These are phyloP conservation scores for Nymphicus hollandicus DNA, from an alignment of 2,113 vertebrate species.

Conservation along the genomic window DNA sequence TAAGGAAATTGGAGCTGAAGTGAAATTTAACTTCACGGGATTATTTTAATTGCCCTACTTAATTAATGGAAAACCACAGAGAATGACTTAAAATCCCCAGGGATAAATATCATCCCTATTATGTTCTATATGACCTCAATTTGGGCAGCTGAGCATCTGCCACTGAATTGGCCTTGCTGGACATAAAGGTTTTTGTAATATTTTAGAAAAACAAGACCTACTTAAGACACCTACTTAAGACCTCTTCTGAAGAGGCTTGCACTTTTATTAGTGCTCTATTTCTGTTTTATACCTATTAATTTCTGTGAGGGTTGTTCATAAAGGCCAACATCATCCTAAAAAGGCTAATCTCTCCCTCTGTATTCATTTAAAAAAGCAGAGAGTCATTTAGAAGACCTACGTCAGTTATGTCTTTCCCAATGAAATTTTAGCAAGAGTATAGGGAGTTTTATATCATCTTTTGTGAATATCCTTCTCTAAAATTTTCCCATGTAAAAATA, in stretches of 20 bases:
- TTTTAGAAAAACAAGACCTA: conserved; percentile 15
- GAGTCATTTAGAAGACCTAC: background rate
- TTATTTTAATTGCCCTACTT: conserved; percentile 7
- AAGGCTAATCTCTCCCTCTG: background rate
- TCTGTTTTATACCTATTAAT: background rate
- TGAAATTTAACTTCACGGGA: background rate
- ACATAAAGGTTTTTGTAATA: background rate
- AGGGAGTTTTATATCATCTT: background rate
- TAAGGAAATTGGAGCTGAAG: background rate
- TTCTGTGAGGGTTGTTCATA: background rate
- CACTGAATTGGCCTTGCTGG: background rate
- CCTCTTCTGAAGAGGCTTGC: background rate
- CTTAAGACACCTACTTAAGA: background rate
- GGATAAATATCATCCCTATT: background rate
- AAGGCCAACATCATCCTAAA: background rate
- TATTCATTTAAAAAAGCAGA: background rate
- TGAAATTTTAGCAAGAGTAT: background rate
- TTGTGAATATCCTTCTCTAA: background rate
- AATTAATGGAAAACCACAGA: background rate
- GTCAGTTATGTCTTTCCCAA: background rate
- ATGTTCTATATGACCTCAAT: background rate
- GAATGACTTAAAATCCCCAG: background rate
- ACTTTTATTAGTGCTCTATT: background rate
- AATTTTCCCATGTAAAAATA: conserved; percentile 32
- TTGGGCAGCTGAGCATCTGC: background rate